Conservation (phyloP, 2,797 vertebrate species). For the Atherinosoma microstoma region DNA sequence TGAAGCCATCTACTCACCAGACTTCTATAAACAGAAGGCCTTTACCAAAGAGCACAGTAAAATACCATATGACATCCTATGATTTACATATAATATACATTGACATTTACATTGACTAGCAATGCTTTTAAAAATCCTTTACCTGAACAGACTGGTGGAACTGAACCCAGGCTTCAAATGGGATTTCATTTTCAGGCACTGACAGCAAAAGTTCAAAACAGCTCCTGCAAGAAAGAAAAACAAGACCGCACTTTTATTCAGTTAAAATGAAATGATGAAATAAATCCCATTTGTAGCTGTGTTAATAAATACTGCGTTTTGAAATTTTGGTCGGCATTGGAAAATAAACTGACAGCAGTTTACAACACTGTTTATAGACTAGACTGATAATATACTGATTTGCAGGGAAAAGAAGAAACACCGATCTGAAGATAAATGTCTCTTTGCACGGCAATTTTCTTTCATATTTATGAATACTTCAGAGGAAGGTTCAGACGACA, state of each 20-base stretch:
- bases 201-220: conserved; percentile 98
- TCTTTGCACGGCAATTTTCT: no score
- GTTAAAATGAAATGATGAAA: not conserved
- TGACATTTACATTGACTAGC: no score
- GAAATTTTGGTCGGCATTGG: not conserved
- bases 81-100: no score
- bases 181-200: conserved; percentile 94
- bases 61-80: not conserved
- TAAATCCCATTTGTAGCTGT: not conserved
- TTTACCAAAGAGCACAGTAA: not conserved
- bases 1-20: not conserved
- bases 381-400: no score
- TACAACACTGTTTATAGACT: not conserved
- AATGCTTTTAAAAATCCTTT: conserved; percentile 44
- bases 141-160: conserved; percentile 96
- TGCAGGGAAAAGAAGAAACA: no score
- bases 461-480: no score
- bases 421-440: no score
- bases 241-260: not conserved
- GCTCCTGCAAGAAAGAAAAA: conserved; percentile 86
- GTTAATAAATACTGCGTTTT: not conserved
- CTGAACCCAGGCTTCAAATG: conserved; percentile 91
- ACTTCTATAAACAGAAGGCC: not conserved
- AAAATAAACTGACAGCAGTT: not conserved
- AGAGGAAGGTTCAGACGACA: no score